These are phyloP conservation scores for Menidia beryllina DNA, from an alignment of 2,113 vertebrate genomes.

Conservation along the genomic window DNA sequence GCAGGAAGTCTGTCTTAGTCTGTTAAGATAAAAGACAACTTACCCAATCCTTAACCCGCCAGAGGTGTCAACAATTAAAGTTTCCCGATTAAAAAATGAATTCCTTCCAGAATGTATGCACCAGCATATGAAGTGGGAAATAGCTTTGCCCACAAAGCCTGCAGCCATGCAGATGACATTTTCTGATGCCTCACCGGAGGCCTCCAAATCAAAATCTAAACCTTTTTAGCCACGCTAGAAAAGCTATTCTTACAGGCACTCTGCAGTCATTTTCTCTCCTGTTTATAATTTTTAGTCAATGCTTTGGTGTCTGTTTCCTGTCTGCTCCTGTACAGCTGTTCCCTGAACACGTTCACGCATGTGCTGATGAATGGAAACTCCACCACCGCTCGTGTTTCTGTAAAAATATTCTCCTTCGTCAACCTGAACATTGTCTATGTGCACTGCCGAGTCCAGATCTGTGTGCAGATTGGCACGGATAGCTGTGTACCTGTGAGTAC, in stretches of 20 bases:
- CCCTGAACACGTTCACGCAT: conserved; percentile 79
- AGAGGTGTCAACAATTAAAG: too few relatives aligned
- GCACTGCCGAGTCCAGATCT: conserved; percentile 89
- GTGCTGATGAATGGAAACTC: conserved; percentile 88
- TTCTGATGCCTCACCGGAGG: background rate
- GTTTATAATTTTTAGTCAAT: background rate
- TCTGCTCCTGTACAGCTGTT: conserved; percentile 82
- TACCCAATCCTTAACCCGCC: too few relatives aligned
- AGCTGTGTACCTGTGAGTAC: conserved; percentile 86
- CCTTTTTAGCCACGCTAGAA: background rate
- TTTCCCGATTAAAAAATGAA: too few relatives aligned
- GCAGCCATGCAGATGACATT: background rate
- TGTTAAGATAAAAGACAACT: too few relatives aligned
- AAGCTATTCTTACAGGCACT: background rate
- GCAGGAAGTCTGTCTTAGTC: too few relatives aligned
- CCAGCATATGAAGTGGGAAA: background rate
- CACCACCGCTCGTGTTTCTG: conserved; percentile 84
- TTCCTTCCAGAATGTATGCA: too few relatives aligned
- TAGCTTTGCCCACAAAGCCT: too few relatives aligned
- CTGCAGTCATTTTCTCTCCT: background rate
- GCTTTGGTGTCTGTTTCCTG: background rate
- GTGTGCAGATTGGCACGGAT: conserved; percentile 73
- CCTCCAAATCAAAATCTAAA: background rate
- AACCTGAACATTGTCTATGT: conserved; percentile 86
- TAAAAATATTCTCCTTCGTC: conserved; percentile 88